Evolutionary conservation across 2,113 vertebrate species (phyloP).

Genomic region (Megaleporinus macrocephalus): DNA sequence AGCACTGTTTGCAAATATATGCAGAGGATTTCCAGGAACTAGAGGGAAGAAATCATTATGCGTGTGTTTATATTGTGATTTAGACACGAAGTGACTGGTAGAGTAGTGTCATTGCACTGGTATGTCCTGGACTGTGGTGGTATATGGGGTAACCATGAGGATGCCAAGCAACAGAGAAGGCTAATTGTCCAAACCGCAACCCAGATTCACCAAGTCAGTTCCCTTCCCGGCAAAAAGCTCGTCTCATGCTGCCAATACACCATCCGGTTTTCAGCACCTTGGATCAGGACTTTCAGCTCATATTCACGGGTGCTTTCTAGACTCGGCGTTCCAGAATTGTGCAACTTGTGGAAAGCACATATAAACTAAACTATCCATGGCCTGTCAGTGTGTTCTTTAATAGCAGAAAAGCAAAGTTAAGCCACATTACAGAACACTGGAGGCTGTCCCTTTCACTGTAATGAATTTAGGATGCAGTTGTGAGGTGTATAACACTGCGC

Average conservation of each 20-base stretch:
- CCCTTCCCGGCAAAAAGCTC: neutral
- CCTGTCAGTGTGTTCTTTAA: neutral
- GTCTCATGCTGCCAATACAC: neutral
- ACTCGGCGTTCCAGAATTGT: neutral
- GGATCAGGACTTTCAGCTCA: neutral
- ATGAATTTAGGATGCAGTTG: neutral
- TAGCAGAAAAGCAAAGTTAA: neutral
- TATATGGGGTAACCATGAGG: constrained; percentile 33
- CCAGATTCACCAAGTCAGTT: constrained; percentile 13
- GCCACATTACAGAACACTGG: too few relatives aligned
- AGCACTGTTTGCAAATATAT: neutral
- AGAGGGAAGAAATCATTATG: neutral
- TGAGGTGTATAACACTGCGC: neutral
- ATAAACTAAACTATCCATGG: neutral
- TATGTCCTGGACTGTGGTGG: constrained; percentile 46
- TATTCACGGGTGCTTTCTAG: neutral
- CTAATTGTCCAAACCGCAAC: constrained; percentile 46
- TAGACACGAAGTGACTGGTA: constrained; percentile 34
- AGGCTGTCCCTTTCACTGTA: neutral
- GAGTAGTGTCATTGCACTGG: constrained; percentile 30
- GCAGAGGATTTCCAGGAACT: neutral
- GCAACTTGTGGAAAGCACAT: neutral
- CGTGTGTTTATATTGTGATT: constrained; percentile 24
- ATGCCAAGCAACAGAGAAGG: constrained; percentile 40
- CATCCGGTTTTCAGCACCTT: constrained; percentile 24